phyloP scores from a whole-genome alignment of 2,113 vertebrate genomes.

The Silurus glanis region DNA sequence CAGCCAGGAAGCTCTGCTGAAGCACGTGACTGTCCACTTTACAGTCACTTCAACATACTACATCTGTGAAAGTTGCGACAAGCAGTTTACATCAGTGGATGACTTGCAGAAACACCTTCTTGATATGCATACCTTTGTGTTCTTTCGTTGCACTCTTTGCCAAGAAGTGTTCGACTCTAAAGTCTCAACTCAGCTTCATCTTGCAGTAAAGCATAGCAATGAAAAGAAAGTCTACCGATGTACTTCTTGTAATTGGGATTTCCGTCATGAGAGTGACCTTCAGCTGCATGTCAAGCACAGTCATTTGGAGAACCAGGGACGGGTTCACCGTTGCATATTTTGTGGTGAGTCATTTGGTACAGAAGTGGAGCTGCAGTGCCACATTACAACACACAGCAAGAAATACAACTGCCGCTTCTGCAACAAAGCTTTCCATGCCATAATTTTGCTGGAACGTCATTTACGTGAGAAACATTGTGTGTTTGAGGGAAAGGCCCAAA shows the following conservation, averaged over 20 bases:
- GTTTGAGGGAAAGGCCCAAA: constrained; percentile 89
- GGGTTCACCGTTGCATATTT: constrained; percentile 82
- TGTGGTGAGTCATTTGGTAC: constrained; percentile 95
- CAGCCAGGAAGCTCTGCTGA: constrained; percentile 91
- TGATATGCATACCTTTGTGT: constrained; percentile 98
- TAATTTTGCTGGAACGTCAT: constrained; percentile 92
- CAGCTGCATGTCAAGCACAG: constrained; percentile 96
- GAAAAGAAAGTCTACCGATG: constrained; percentile 96
- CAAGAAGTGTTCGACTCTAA: constrained; percentile 98
- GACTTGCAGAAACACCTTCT: constrained; percentile 96
- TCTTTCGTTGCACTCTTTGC: constrained; percentile 96
- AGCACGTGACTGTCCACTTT: constrained; percentile 95
- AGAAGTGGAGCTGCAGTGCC: constrained; percentile 96
- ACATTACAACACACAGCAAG: constrained; percentile 98
- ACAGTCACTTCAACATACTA: constrained; percentile 97
- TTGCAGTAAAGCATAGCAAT: constrained; percentile 97
- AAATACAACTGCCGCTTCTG: constrained; percentile 98
- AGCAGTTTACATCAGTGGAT: constrained; percentile 95
- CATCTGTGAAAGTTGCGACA: constrained; percentile 98
- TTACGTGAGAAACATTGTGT: constrained; percentile 92
- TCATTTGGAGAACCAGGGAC: constrained; percentile 89
- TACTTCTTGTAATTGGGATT: constrained; percentile 98
- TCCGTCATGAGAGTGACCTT: constrained; percentile 90
- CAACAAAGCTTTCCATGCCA: constrained; percentile 96
- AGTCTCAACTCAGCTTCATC: constrained; percentile 94